phyloP scores from a whole-genome alignment of 2,888 invertebrate genomes.

The Melinaea menophilus region DNA sequence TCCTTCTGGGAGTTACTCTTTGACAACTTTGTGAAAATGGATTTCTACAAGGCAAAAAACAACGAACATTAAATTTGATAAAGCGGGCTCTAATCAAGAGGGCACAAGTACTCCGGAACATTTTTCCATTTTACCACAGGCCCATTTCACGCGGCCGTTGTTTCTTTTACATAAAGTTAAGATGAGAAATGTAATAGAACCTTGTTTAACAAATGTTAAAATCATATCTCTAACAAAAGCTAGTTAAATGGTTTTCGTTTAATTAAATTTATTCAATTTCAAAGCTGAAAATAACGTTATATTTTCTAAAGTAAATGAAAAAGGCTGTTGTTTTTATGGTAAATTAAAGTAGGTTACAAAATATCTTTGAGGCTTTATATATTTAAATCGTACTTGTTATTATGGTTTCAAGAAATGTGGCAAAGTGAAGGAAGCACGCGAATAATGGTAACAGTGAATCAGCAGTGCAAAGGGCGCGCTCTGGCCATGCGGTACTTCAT shows the following conservation, averaged over 20 bases:
- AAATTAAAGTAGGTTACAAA: background rate
- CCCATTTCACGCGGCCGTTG: slow-evolving; percentile 15
- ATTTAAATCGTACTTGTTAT: background rate
- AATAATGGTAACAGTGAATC: slow-evolving; percentile 57
- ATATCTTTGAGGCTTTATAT: no score
- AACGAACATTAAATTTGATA: slow-evolving; percentile 34
- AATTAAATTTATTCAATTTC: slow-evolving; percentile 4
- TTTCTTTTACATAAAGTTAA: slow-evolving; percentile 15
- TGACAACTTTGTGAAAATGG: slow-evolving; percentile 38
- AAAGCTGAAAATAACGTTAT: slow-evolving; percentile 1
- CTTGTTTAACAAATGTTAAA: slow-evolving; percentile 8
- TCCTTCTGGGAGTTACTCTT: slow-evolving; percentile 48
- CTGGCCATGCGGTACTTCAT: no score
- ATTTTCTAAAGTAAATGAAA: slow-evolving; percentile 2
- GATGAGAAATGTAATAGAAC: slow-evolving; percentile 11
- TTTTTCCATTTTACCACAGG: slow-evolving; percentile 19
- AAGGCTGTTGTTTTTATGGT: background rate
- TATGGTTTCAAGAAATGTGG: slow-evolving; percentile 15
- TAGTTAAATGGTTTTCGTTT: slow-evolving; percentile 4
- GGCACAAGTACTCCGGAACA: slow-evolving; percentile 24
- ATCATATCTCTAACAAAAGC: slow-evolving; percentile 2
- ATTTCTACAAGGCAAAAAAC: slow-evolving; percentile 30
- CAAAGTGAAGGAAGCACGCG: slow-evolving; percentile 19
- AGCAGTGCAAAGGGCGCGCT: slow-evolving; percentile 62
- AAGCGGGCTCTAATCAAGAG: slow-evolving; percentile 33